Percentiles rank a stretch among this genome's conserved stretches.
These are phyloP conservation scores for Microplitis demolitor DNA, from an alignment of 1,140 invertebrate species.

Conservation along the genomic window DNA sequence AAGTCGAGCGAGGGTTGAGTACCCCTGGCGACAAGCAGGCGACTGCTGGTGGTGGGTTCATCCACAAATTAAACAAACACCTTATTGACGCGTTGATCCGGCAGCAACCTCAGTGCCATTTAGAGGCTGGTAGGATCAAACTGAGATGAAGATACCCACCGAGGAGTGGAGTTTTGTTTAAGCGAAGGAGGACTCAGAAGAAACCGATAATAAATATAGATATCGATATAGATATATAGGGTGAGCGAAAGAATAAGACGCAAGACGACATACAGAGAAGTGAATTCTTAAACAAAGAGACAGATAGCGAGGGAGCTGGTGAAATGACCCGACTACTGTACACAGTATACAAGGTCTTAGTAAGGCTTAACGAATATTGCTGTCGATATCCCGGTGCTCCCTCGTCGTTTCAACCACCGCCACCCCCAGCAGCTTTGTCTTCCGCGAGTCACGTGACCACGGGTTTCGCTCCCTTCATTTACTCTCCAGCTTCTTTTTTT, in stretches of 20 bases:
- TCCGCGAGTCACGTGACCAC: slow-evolving; percentile 14
- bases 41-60: slow-evolving; percentile 12
- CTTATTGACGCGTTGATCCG: slow-evolving; percentile 55
- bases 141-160: slow-evolving; percentile 9
- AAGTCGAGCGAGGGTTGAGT: neutral
- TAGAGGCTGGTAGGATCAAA: slow-evolving; percentile 25
- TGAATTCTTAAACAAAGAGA: slow-evolving; percentile 6
- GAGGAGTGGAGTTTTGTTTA: neutral
- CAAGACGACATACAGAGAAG: neutral
- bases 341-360: slow-evolving; percentile 46
- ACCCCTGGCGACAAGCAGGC: neutral
- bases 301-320: slow-evolving; percentile 1
- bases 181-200: slow-evolving; percentile 22
- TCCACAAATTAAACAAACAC: slow-evolving; percentile 56
- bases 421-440: slow-evolving; percentile 33
- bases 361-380: slow-evolving; percentile 56
- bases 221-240: neutral
- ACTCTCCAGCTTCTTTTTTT: no score
- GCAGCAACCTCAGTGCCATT: slow-evolving; percentile 17
- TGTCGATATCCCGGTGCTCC: slow-evolving; percentile 45
- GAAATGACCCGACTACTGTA: slow-evolving; percentile 40
- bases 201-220: neutral
- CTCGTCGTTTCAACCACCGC: slow-evolving; percentile 21
- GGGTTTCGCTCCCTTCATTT: neutral
- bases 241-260: neutral